Base-by-base conservation (phyloP, 2,888 invertebrate species). In the Drosophila testacea region DNA sequence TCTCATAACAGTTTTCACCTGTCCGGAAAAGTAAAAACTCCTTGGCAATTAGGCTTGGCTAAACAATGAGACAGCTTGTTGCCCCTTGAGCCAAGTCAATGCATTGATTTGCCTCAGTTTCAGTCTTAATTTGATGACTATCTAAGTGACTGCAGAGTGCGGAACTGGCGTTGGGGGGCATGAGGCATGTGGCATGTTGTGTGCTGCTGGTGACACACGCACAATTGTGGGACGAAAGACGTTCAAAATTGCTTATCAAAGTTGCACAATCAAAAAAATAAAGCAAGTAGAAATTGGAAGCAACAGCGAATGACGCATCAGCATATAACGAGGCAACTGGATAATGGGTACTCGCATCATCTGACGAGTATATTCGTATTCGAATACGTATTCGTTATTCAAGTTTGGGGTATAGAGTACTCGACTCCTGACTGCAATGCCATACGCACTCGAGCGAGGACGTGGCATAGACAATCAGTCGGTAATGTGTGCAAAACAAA, bases 401-500 rank as follows among this genome's bases (percentile, higher is more conserved):
- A 59, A 65, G 55, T 63, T 69, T 42, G 47, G 54, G 42, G 46
- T 50, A 54, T 60, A 51, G 73, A 39, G 47, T 62, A 48, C 39
- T 50, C 63, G 56, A 56, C 69, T 61, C 54, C 64, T 74, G 76
- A 75, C 68, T 79, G 80, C 68, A 65, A 64, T 39, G 71, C 71
- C 79, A 80, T 68, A 74, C 73, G 60, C 76, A 56, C 64, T 63
- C 61, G 51, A 67, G 13, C 68, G 62, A 7, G 27, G 32, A 64
- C 59, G 81, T 83, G 84, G 77, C 81, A 69, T 77, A 86, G 87
- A 83, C 81, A 82, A 83, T 82, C 81, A 83, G 84, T 70, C 67
- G 72, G 87, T 81, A 88, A 88, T 89, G 87, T 88, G 87, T 88
- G 81, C 85, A 89, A 79, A 88, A 86, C 89, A 86, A 89, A 86